These are phyloP conservation scores for Turritopsis rubra DNA, from an alignment of 30 jellyfish, hydroid and myxozoan species.

Conservation along the genomic window DNA sequence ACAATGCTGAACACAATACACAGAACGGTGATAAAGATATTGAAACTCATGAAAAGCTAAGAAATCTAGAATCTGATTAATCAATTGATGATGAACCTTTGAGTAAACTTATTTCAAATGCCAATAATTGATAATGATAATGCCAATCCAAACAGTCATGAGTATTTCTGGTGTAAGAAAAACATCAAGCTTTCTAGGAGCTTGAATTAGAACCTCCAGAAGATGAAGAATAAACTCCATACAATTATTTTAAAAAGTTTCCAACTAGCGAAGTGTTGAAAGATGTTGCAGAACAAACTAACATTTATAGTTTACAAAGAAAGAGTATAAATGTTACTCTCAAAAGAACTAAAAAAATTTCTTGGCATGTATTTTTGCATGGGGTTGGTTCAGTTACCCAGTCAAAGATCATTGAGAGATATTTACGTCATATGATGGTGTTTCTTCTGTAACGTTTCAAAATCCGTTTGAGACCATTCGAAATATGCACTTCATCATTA, in stretches of 20 bases:
- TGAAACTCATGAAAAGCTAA: too few species aligned
- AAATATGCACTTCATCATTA: not conserved
- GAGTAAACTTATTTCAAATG: too few species aligned
- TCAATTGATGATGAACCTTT: too few species aligned
- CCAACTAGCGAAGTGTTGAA: not conserved
- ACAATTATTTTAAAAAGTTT: not conserved
- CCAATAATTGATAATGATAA: too few species aligned
- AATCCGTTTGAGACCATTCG: not conserved
- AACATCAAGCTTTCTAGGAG: too few species aligned
- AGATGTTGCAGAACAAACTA: constrained; percentile 1
- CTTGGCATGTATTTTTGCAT: not conserved
- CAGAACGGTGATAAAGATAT: too few species aligned
- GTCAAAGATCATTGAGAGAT: not conserved
- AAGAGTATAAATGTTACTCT: not conserved
- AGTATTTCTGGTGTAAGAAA: too few species aligned
- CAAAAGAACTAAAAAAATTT: not conserved
- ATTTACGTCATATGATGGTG: not conserved
- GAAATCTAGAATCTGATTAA: too few species aligned
- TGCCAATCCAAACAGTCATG: too few species aligned
- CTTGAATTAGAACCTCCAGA: too few species aligned
- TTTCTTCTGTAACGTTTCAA: not conserved
- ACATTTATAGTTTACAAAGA: not conserved
- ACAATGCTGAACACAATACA: too few species aligned
- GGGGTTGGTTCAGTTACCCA: not conserved
- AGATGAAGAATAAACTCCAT: too few species aligned